Percentiles rank a stretch among this genome's conserved stretches.
phyloP scores from a whole-genome alignment of 2,888 invertebrate genomes.

The Pachycephus smyrnensis region DNA sequence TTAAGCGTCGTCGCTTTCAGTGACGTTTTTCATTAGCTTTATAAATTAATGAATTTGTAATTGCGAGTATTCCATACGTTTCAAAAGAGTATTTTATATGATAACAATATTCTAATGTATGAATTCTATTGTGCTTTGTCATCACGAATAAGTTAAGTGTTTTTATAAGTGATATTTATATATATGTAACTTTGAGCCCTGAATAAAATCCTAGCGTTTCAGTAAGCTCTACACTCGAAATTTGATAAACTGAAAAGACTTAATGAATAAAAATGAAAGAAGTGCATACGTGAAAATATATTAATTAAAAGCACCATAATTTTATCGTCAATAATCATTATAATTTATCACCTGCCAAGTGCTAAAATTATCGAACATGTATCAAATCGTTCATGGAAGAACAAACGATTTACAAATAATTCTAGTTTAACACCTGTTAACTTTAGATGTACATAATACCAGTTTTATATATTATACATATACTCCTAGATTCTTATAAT shows the following conservation, averaged over 20 bases:
- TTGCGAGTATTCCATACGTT: not conserved
- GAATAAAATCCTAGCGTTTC: not conserved
- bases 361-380: slow-evolving; percentile 9
- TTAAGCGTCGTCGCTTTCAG: slow-evolving; percentile 35
- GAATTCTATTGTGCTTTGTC: not conserved
- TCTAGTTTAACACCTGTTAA: not conserved
- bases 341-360: not conserved
- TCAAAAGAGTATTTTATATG: not conserved
- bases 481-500: not conserved
- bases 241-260: not conserved
- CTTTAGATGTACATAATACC: not conserved
- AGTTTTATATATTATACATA: not conserved
- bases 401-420: slow-evolving; percentile 6
- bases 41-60: not conserved
- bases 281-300: not conserved
- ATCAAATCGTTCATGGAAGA: slow-evolving; percentile 6
- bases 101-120: not conserved
- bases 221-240: not conserved
- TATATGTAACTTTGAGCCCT: not conserved
- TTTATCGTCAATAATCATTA: not conserved
- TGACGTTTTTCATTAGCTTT: not conserved
- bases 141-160: not conserved
- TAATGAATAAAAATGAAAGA: not conserved
- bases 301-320: not conserved
- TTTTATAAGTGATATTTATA: not conserved